Evolutionary conservation across 2,797 vertebrate genomes (phyloP).

Genomic region (Eupleurogrammus muticus): DNA sequence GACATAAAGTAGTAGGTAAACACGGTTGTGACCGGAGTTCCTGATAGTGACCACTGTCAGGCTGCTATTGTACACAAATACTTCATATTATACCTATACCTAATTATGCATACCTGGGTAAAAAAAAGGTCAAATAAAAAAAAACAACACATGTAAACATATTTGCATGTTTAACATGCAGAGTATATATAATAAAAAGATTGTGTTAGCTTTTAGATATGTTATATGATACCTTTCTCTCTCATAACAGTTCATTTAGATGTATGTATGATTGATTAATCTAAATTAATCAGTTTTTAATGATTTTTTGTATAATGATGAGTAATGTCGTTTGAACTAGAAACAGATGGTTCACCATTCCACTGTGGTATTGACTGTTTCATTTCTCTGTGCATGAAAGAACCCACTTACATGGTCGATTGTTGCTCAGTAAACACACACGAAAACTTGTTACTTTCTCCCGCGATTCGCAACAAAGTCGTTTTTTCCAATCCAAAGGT

Average conservation of each 20-base stretch:
- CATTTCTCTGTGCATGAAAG: conserved; percentile 34
- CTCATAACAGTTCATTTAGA: not conserved
- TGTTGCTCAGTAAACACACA: not conserved
- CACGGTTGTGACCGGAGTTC: not conserved
- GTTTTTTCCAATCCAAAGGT: conserved; percentile 49
- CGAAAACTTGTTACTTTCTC: conserved; percentile 1
- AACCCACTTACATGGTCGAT: conserved; percentile 20
- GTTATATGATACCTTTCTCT: too few relatives aligned
- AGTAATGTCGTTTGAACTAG: not conserved
- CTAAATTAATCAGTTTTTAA: too few relatives aligned
- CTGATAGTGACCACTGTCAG: not conserved
- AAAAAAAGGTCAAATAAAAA: too few relatives aligned
- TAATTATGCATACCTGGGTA: too few relatives aligned
- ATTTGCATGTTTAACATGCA: too few relatives aligned
- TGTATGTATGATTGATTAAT: too few relatives aligned
- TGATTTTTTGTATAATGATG: not conserved
- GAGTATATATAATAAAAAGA: too few relatives aligned
- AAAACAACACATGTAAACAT: too few relatives aligned
- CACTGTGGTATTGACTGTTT: conserved; percentile 17
- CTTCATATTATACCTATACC: too few relatives aligned
- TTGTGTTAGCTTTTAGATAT: too few relatives aligned
- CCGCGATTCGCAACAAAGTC: conserved; percentile 9
- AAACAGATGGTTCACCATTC: not conserved
- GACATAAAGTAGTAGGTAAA: too few relatives aligned
- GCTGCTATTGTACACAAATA: too few relatives aligned